A percentile compares a stretch with the other conserved stretches of the same genome.
phyloP scores from a whole-genome alignment of 2,888 invertebrate species.

The Synergus itoensis region DNA sequence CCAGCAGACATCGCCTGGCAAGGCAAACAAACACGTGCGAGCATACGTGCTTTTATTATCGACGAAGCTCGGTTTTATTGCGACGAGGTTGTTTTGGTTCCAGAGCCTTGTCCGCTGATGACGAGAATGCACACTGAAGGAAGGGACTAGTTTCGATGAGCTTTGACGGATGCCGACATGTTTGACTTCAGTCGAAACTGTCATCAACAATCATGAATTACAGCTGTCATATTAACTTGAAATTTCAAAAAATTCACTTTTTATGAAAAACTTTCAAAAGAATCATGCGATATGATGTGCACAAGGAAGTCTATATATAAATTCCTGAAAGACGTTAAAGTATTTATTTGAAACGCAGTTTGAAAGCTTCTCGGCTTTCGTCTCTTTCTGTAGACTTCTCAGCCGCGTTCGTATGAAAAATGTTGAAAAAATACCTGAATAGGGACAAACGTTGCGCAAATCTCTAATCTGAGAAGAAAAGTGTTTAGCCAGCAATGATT shows the following conservation, averaged over 20 bases:
- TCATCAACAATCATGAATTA: constrained; percentile 31
- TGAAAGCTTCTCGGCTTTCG: too few species aligned
- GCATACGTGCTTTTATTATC: constrained; percentile 60
- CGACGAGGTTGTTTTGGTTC: constrained; percentile 53
- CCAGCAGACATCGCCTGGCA: constrained; percentile 60
- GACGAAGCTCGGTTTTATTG: constrained; percentile 58
- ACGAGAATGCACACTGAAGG: constrained; percentile 43
- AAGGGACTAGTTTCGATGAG: constrained; percentile 42
- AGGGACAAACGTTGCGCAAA: not conserved
- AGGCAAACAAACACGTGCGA: constrained; percentile 59
- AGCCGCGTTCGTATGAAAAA: not conserved
- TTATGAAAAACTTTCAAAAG: constrained; percentile 7
- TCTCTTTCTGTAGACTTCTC: too few species aligned
- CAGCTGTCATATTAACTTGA: constrained; percentile 5
- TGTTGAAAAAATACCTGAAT: not conserved
- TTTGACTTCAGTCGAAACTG: constrained; percentile 23
- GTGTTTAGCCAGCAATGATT: constrained; percentile 37
- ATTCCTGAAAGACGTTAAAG: too few species aligned
- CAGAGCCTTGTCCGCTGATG: constrained; percentile 47
- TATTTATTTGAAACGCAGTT: too few species aligned
- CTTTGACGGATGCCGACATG: constrained; percentile 52
- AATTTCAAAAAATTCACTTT: constrained; percentile 10
- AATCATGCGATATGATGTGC: not conserved
- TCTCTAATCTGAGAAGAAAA: constrained; percentile 25
- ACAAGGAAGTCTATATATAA: constrained; percentile 1